Conservation (phyloP, 1,140 invertebrate species). For the Drosophila nigromelanica region DNA sequence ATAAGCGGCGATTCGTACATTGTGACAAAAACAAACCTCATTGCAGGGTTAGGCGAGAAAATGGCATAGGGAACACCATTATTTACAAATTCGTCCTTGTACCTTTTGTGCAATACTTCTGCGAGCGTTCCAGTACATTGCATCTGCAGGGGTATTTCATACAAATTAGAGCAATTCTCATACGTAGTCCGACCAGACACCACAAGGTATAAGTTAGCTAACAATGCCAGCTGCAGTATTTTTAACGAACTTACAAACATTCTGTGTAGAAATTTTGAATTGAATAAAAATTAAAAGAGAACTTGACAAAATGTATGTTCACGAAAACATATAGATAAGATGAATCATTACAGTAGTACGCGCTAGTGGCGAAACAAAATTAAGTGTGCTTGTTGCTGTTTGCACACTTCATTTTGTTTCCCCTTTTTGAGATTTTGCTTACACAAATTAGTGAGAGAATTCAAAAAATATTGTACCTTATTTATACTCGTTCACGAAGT, state of each 20-base stretch:
- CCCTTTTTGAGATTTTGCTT: no score
- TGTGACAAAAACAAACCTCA: conserved; percentile 13
- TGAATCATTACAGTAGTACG: no score
- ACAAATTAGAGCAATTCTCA: conserved; percentile 2
- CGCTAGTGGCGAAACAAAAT: no score
- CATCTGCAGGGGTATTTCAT: neutral
- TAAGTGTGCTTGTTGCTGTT: no score
- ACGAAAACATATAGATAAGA: no score
- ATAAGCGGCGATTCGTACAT: conserved; percentile 21
- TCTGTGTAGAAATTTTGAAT: neutral
- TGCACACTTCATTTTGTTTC: no score
- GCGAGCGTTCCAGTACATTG: neutral
- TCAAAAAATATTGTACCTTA: no score
- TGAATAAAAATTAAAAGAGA: conserved; percentile 23
- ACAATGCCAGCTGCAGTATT: neutral
- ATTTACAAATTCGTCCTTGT: neutral
- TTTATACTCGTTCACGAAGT: no score
- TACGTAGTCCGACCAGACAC: neutral
- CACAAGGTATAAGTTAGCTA: neutral
- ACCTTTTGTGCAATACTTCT: neutral
- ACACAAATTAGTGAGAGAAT: no score
- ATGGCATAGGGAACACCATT: neutral
- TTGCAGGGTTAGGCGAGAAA: neutral
- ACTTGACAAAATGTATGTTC: neutral
- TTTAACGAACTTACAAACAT: conserved; percentile 8